Percentiles rank a stretch among this genome's conserved stretches.
These are phyloP conservation scores for Propsilocerus akamusi DNA, from an alignment of 1,140 invertebrate species.

Conservation along the genomic window DNA sequence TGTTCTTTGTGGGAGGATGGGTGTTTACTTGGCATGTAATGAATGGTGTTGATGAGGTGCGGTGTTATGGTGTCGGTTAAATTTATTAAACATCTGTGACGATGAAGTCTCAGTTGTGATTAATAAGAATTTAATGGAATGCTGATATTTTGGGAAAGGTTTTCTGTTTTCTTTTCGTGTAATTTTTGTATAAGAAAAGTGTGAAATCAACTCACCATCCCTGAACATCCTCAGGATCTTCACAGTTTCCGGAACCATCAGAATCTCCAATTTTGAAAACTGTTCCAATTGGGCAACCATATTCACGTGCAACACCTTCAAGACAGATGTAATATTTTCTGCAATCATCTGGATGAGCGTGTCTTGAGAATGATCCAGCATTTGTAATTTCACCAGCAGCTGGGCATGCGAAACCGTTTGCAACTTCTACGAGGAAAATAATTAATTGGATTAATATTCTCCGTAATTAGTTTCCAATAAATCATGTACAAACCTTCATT, in stretches of 20 bases:
- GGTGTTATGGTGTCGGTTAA: too few relatives aligned
- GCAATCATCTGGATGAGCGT: constrained; percentile 88
- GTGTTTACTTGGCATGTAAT: too few relatives aligned
- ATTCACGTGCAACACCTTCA: constrained; percentile 74
- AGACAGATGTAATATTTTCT: constrained; percentile 89
- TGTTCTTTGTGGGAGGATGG: too few relatives aligned
- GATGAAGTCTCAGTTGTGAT: too few relatives aligned
- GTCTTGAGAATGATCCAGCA: constrained; percentile 78
- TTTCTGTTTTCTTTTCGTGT: too few relatives aligned
- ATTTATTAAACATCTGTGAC: too few relatives aligned
- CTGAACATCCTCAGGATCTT: constrained; percentile 82
- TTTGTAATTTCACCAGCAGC: constrained; percentile 57
- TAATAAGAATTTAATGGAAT: too few relatives aligned
- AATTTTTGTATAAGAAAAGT: constrained; percentile 11
- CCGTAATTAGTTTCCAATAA: too few relatives aligned
- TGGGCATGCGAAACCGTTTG: constrained; percentile 75
- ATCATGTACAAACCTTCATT: constrained; percentile 69
- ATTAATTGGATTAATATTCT: not conserved
- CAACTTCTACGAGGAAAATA: constrained; percentile 47
- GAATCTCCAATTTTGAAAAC: constrained; percentile 86
- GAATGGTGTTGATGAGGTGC: too few relatives aligned
- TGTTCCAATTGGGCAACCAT: constrained; percentile 87
- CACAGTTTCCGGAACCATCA: constrained; percentile 78
- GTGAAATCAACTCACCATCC: constrained; percentile 59
- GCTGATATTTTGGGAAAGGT: too few relatives aligned